Base-by-base conservation (phyloP, 2,888 invertebrate genomes). In the Lydus trimaculatus region DNA sequence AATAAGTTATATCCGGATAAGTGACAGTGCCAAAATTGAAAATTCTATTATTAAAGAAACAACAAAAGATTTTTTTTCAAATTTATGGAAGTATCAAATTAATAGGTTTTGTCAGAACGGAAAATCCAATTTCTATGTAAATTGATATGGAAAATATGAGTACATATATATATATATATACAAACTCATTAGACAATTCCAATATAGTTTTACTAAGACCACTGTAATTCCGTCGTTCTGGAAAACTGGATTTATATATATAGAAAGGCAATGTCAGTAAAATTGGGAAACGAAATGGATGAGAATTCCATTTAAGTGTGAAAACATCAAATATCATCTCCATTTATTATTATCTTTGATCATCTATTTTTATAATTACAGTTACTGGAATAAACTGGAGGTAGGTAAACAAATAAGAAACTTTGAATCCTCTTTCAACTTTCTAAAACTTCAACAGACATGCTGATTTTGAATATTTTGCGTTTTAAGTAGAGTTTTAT, bases 371-470 rank as follows among this genome's bases (percentile, higher is more conserved):
- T 52, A 20, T 20, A 3, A 11, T 11, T 7, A 17, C 17, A 43
- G 43, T 43, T 17, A 8, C 17, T 43, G 17, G 5, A 43, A 43
- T 43, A 43, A 43, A 17, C 17, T 17, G 3, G 15, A 13, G 15
- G 17, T 17, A 17, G 43, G 1, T 43, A n/a, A 43, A 43, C 39
- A 39, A 39, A 39, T 17, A 43, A 4, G n/a, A 43, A 43, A 43
- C 43, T 28, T 4, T 28, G 4, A 28, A 4, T 39, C 33, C 23
- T 17, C 2, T 59, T 48, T 20, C 43, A 67, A 52, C 52, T 60
- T 61, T 20, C 61, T n/a, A n/a, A 61, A 17, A 31, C 7, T 63
- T 66, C 31, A n/a, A n/a, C n/a, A n/a, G n/a, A n/a, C n/a, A n/a
- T 31, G 59, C 31, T 13, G 28, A 62, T 28, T 25, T 31, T 39